Conservation (phyloP, 2,797 vertebrate genomes). For the Eulemur rubriventer region DNA sequence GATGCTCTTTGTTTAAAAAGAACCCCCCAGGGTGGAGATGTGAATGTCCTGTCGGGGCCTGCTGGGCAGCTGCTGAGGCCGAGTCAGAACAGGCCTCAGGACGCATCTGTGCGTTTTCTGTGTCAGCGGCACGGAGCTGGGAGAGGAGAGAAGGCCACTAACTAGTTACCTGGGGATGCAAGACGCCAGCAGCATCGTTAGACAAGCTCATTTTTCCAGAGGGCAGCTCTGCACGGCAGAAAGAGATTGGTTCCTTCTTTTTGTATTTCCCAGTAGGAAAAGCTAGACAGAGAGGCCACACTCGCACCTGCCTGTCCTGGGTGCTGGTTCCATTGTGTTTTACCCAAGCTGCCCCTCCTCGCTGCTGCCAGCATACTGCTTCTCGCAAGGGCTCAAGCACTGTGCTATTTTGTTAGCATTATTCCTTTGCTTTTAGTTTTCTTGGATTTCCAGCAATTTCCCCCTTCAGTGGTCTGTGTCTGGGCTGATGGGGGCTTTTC, state of each 20-base stretch:
- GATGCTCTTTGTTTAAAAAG: not conserved
- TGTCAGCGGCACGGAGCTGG: conserved; percentile 44
- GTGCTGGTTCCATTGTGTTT: conserved; percentile 59
- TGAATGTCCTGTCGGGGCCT: accelerated
- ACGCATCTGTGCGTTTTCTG: not conserved
- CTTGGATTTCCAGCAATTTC: conserved; percentile 47
- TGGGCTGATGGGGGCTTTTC: not conserved
- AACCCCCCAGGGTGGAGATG: not conserved
- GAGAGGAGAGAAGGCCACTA: conserved; percentile 47
- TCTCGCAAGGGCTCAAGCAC: conserved; percentile 69
- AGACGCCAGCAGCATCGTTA: conserved; percentile 71
- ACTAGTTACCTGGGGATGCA: conserved; percentile 75
- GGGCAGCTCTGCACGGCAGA: conserved; percentile 75
- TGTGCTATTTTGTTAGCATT: not conserved
- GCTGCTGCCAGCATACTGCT: conserved; percentile 66
- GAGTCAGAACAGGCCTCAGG: not conserved
- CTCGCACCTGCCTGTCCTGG: conserved; percentile 74
- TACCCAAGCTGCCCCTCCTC: conserved; percentile 75
- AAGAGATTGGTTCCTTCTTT: conserved; percentile 46
- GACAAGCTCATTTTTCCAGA: conserved; percentile 67
- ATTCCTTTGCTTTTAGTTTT: conserved; percentile 54
- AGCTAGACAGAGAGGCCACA: conserved; percentile 66
- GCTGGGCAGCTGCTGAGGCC: not conserved
- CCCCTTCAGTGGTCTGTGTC: not conserved
- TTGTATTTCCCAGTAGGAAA: conserved; percentile 55